phyloP scores from a whole-genome alignment of 2,113 vertebrate genomes.

The Otis tarda region DNA sequence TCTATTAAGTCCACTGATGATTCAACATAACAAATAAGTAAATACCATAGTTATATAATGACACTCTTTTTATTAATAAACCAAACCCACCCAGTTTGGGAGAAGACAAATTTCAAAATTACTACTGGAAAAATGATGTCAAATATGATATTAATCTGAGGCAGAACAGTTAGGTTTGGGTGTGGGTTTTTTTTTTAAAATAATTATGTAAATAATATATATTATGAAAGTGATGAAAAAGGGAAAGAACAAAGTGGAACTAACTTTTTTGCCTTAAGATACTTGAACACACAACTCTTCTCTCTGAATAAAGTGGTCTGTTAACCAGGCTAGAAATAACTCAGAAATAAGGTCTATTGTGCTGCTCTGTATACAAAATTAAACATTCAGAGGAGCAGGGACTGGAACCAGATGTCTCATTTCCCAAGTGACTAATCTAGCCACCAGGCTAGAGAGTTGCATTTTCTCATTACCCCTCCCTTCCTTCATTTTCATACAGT shows the following conservation, averaged over 20 bases:
- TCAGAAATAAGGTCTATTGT: constrained; percentile 7
- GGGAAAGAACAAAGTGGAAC: not conserved
- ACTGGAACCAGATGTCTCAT: constrained; percentile 41
- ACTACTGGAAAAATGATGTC: not conserved
- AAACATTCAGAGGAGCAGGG: constrained; percentile 1
- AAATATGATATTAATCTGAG: not conserved
- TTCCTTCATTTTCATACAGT: constrained; percentile 10
- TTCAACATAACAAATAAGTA: not conserved
- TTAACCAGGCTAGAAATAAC: constrained; percentile 9
- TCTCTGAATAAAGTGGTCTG: not conserved
- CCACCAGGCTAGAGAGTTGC: constrained; percentile 7
- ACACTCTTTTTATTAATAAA: not conserved
- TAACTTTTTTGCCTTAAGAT: not conserved
- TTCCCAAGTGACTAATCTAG: constrained; percentile 52
- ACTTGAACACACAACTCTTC: not conserved
- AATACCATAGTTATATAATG: not conserved
- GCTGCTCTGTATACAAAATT: constrained; percentile 6
- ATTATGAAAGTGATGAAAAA: not conserved
- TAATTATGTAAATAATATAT: not conserved
- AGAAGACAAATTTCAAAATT: not conserved
- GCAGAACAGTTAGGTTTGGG: not conserved
- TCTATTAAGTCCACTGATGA: not conserved
- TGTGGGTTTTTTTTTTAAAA: no score
- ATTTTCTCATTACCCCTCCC: constrained; percentile 38
- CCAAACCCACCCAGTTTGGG: not conserved